Base-by-base conservation (phyloP, 2,888 invertebrate species). In the Tribolium freemani region DNA sequence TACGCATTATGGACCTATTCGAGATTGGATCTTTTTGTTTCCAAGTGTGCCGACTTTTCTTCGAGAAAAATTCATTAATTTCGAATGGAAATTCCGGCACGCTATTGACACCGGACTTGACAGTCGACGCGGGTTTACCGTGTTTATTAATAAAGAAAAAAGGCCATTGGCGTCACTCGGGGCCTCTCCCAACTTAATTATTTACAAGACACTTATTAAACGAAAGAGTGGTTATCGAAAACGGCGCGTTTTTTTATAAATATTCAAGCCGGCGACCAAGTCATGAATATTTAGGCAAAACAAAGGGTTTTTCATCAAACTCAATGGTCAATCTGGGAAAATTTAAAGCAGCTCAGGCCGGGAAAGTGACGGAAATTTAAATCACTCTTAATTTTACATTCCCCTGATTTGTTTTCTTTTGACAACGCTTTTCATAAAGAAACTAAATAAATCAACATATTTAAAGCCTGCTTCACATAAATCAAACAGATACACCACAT, bases 81-180 rank as follows among this genome's bases (percentile, higher is more conserved):
- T 38, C 38, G 3, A 60, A 60, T 9, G 30, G 11, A 48, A 60
- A 60, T 48, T 60, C 60, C 60, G 3, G 60, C 46, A 26, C 46
- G 46, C 60, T 48, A 56, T 56, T 56, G 58, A 58, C 58, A 20
- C 44, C 58, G 13, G 38, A 26, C 56, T 45, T 58, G 58, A 58
- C 58, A 58, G 44, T 13, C 48, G 51, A 51, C 8, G 26, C 16
- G 46, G 46, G 21, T 38, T 57, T 45, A n/a, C n/a, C 21, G 60
- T 21, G 46, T 46, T 45, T 60, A 60, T 60, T 60, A 60, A 60
- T 60, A 60, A 58, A 21, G 58, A 45, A 60, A 60, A 60, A 48
- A 26, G 26, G 26, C 26, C 26, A 26, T 26, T 26, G 26, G 2
- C 4, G 26, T 26, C 26, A 26, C 26, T 26, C 26, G 5, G 21